These are phyloP conservation scores for Masticophis lateralis DNA, from an alignment of 2,797 vertebrate genomes.

Conservation along the genomic window DNA sequence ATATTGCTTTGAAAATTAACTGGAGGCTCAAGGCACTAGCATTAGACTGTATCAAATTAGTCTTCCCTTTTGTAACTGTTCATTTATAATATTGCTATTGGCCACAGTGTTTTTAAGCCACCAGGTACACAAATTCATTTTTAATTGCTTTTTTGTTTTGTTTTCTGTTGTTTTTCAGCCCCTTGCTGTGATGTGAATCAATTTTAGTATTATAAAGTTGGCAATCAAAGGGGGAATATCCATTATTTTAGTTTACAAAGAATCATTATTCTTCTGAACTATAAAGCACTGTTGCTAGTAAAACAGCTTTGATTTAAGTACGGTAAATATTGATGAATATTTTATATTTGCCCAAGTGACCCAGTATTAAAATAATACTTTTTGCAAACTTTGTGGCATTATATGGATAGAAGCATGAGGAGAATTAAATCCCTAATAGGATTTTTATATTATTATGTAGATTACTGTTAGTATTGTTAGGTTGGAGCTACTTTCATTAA, in stretches of 20 bases:
- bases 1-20: constrained; percentile 47
- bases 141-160: constrained; percentile 42
- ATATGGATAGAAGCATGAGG: constrained; percentile 15
- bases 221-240: constrained; percentile 36
- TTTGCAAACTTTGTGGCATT: background rate
- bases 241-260: constrained; percentile 22
- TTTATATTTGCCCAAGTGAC: background rate
- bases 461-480: background rate
- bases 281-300: constrained; percentile 39
- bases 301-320: constrained; percentile 47
- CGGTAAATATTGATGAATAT: constrained; percentile 22
- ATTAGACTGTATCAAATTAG: constrained; percentile 27
- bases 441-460: constrained; percentile 1
- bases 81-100: constrained; percentile 38
- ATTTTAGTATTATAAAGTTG: constrained; percentile 37
- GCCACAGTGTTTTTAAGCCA: constrained; percentile 26
- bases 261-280: constrained; percentile 36
- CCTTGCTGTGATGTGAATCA: constrained; percentile 28
- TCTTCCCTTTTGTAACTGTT: constrained; percentile 39
- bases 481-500: background rate
- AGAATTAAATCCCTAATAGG: background rate
- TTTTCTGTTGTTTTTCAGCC: constrained; percentile 15
- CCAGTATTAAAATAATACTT: constrained; percentile 34
- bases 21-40: constrained; percentile 24
- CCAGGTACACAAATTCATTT: constrained; percentile 11